Conservation (phyloP, 2,888 invertebrate genomes). For the Watsonalla binaria region DNA sequence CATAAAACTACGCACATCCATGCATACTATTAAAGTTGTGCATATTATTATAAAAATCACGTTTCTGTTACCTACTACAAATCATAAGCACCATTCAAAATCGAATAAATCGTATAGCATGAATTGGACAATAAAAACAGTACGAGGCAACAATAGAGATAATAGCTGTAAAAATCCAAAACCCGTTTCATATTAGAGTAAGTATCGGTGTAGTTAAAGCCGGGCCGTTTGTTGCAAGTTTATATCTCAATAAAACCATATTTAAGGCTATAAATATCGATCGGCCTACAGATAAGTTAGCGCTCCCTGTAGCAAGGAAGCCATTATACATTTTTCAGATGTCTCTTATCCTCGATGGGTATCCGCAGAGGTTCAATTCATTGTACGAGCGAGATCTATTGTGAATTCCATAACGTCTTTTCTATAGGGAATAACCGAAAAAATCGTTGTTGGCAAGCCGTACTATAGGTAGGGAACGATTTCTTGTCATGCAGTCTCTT, state of each 20-base stretch:
- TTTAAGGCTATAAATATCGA: slow-evolving; percentile 52
- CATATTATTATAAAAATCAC: too few relatives aligned
- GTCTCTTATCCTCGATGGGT: slow-evolving; percentile 39
- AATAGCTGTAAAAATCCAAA: slow-evolving; percentile 16
- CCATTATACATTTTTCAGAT: slow-evolving; percentile 53
- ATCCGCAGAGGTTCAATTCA: slow-evolving; percentile 27
- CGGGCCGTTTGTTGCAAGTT: slow-evolving; percentile 45
- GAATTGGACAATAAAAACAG: slow-evolving; percentile 20
- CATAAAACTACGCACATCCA: too few relatives aligned
- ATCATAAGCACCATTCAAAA: too few relatives aligned
- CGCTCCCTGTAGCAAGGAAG: slow-evolving; percentile 40
- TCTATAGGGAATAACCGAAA: slow-evolving; percentile 15
- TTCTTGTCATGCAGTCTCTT: slow-evolving; percentile 16
- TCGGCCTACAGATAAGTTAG: slow-evolving; percentile 45
- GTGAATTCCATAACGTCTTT: slow-evolving; percentile 8
- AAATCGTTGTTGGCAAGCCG: slow-evolving; percentile 2
- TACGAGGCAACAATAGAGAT: too few relatives aligned
- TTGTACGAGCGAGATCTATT: slow-evolving; percentile 18
- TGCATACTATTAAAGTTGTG: too few relatives aligned
- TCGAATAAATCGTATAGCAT: too few relatives aligned
- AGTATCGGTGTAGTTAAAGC: slow-evolving; percentile 38
- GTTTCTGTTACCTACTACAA: too few relatives aligned
- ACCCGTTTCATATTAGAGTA: slow-evolving; percentile 36
- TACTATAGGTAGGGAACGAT: slow-evolving; percentile 3
- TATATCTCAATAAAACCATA: slow-evolving; percentile 62